A percentile compares a stretch with the other conserved stretches of the same genome.
phyloP scores from a whole-genome alignment of 2,113 vertebrate species.

The Pagrus major region DNA sequence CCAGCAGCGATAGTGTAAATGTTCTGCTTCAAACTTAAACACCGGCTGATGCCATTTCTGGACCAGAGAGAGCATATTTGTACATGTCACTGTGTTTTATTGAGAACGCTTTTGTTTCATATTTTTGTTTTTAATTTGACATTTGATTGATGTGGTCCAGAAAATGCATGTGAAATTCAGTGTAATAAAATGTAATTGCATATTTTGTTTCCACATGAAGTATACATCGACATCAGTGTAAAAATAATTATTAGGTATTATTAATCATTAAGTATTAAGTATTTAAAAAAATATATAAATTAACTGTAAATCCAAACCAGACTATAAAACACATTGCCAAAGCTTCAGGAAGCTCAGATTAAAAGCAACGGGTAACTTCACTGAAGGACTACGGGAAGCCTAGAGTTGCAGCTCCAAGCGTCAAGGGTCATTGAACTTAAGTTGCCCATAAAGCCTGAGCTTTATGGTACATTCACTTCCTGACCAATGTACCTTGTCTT shows the following conservation, averaged over 20 bases:
- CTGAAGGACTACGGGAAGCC: constrained; percentile 3
- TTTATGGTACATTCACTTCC: constrained; percentile 48
- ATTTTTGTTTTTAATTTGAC: background rate
- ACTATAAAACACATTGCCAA: background rate
- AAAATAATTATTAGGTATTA: too few relatives aligned
- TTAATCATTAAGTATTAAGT: too few relatives aligned
- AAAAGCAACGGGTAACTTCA: background rate
- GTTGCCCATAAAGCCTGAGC: constrained; percentile 45
- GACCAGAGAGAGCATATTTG: background rate
- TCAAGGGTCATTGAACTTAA: constrained; percentile 52
- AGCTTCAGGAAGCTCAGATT: constrained; percentile 31
- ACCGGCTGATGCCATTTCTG: background rate
- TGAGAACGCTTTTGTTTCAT: background rate
- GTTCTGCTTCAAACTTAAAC: constrained; percentile 1
- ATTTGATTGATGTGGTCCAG: background rate
- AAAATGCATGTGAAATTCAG: background rate
- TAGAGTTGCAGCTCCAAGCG: constrained; percentile 25
- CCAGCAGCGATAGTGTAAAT: background rate
- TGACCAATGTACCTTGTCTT: constrained; percentile 54
- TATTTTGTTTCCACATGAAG: background rate
- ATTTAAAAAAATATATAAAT: background rate
- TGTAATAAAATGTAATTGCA: background rate
- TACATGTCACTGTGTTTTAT: background rate
- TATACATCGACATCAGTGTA: background rate
- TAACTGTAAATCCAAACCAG: background rate